Conservation (phyloP, 2,797 vertebrate species). For the Gymnoscopelus braueri region DNA sequence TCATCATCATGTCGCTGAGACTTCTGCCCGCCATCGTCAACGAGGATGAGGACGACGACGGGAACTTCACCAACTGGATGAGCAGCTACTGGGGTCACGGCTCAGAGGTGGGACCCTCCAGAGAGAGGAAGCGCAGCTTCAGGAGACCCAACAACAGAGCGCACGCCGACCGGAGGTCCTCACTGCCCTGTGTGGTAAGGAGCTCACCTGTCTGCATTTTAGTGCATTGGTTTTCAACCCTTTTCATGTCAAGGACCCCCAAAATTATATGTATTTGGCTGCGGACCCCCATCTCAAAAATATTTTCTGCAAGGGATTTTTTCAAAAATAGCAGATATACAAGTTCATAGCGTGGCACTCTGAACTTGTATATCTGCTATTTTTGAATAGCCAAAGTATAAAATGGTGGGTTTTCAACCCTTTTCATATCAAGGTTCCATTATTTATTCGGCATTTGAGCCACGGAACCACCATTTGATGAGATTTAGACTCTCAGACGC, state of each 20-base stretch:
- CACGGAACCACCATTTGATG: no score
- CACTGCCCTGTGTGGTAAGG: conserved; percentile 90
- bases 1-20: conserved; percentile 76
- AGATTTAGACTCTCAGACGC: no score
- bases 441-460: no score
- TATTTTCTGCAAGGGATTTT: no score
- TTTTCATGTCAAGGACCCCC: neutral
- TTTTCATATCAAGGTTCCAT: no score
- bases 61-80: conserved; percentile 98
- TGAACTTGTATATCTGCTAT: no score
- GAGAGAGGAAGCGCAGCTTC: conserved; percentile 82
- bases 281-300: no score
- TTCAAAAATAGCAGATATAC: neutral
- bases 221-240: no score
- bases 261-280: neutral
- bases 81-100: conserved; percentile 97
- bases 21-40: conserved; percentile 79
- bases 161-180: conserved; percentile 84
- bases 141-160: conserved; percentile 66
- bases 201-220: no score
- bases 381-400: no score
- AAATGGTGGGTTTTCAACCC: no score
- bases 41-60: conserved; percentile 93
- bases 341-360: no score
- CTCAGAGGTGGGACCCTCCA: conserved; percentile 56